Conservation (phyloP, 92 coral and sea anemone species). For the Paragorgia papillata region DNA sequence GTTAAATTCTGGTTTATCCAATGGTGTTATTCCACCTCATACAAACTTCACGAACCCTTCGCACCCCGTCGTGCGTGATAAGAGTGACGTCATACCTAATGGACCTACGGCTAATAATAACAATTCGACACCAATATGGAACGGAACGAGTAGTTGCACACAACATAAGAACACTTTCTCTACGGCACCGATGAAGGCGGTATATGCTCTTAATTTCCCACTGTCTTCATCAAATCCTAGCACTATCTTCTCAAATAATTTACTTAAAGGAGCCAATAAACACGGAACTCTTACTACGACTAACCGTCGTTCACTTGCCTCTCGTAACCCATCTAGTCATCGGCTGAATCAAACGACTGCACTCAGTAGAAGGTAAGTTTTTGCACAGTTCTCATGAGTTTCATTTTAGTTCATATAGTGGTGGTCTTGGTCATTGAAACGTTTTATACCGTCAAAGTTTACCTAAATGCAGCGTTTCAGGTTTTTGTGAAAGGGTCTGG, state of each 20-base stretch:
- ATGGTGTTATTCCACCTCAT: constrained; percentile 82
- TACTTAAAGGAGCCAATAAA: constrained; percentile 46
- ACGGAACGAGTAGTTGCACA: constrained; percentile 57
- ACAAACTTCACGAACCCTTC: constrained; percentile 61
- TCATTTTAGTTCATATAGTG: neutral
- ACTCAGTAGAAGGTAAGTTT: constrained; percentile 38
- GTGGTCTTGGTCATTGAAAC: no score
- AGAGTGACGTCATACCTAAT: constrained; percentile 65
- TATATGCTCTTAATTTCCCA: constrained; percentile 94
- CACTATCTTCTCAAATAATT: constrained; percentile 73
- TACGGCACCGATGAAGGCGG: constrained; percentile 96
- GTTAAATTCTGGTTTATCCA: constrained; percentile 73
- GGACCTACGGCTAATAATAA: constrained; percentile 84
- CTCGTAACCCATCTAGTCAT: constrained; percentile 21
- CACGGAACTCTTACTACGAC: constrained; percentile 8
- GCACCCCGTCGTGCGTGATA: constrained; percentile 37
- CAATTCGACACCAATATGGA: constrained; percentile 56
- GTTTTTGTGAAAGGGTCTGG: no score
- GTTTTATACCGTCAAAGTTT: no score
- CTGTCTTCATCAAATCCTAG: constrained; percentile 78
- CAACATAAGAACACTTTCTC: constrained; percentile 74
- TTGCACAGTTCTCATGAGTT: neutral
- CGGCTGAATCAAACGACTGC: constrained; percentile 28
- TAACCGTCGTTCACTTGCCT: constrained; percentile 2
- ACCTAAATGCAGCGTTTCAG: no score